Evolutionary conservation across 1,140 invertebrate genomes (phyloP).

Genomic region (Diorhabda carinulata): DNA sequence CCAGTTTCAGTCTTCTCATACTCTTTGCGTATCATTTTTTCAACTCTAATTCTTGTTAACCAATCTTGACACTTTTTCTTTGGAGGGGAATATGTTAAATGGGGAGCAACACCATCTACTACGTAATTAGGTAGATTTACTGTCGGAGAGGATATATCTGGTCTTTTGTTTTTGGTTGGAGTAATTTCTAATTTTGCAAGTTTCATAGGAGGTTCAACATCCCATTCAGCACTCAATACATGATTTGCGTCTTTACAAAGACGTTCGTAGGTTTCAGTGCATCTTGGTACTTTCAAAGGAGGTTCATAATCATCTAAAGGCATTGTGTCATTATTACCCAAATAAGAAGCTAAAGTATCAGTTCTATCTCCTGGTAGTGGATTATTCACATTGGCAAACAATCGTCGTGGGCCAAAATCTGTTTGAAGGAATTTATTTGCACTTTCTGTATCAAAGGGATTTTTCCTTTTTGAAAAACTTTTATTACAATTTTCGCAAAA

Average conservation of each 20-base stretch:
- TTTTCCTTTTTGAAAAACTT: conserved; percentile 24
- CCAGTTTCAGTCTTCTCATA: conserved; percentile 27
- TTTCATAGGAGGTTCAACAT: conserved; percentile 14
- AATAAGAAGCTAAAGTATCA: conserved; percentile 11
- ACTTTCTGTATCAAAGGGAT: conserved; percentile 21
- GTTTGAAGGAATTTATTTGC: conserved; percentile 27
- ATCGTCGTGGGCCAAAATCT: conserved; percentile 30
- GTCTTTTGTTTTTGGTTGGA: conserved; percentile 15
- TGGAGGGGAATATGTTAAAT: conserved; percentile 65
- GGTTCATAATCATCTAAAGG: conserved; percentile 13
- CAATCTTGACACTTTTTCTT: conserved; percentile 67
- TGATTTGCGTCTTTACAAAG: background rate
- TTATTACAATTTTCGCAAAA: conserved; percentile 35
- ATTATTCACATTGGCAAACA: conserved; percentile 30
- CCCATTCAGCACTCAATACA: background rate
- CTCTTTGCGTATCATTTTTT: conserved; percentile 46
- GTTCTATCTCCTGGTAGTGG: conserved; percentile 9
- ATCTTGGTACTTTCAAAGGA: conserved; percentile 20
- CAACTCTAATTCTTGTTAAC: conserved; percentile 65
- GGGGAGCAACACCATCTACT: conserved; percentile 69
- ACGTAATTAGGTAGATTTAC: conserved; percentile 74
- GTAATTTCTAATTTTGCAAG: conserved; percentile 22
- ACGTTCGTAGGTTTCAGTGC: conserved; percentile 17
- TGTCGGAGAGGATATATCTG: conserved; percentile 51
- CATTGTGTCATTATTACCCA: conserved; percentile 18